Base-by-base conservation (phyloP, 2,888 invertebrate genomes). In the Cosmorhoe ocellata region DNA sequence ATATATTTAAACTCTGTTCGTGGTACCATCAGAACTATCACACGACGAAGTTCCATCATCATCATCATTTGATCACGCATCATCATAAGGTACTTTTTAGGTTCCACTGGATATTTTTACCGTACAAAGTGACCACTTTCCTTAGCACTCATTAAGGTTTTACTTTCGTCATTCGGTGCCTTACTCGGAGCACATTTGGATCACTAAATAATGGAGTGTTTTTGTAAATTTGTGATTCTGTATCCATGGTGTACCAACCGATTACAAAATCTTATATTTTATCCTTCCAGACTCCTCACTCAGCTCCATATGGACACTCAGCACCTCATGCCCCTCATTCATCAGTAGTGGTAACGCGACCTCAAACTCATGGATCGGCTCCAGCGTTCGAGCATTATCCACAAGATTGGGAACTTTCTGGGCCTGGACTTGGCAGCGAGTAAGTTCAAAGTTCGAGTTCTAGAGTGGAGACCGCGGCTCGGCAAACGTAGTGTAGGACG, bases 1-100 rank as follows among this genome's bases (percentile, higher is more conserved):
- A 96, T 74, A 92, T 97, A 54, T 96, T 96, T 88, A 96, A 96
- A 76, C 87, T 96, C 10, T 97, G 96, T 79, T 95, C 95, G 3
- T 95, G 94, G 89, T 96, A 96, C 69, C 95, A 95, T 61, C 93
- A 94, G 64, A 92, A 92, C 57, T 93, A 92, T 67, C 94, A 94
- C 64, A 91, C 92, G 10, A 93, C 95, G 34, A 95, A 96, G 71
- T 94, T 91, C 68, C 96, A 96, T 76, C 96, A 96, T 66, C 96
- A 96, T 70, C 95, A 95, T 69, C 96, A 96, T 75, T 91, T 95
- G 83, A 93, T 95, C 51, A 93, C 94, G 30, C 96, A 96, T 84
- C 93, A 94, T 64, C 94, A 96, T 80, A 88, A 88, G 83, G 86
- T 81, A 45, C 7, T 12, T 42, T 26, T 14, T 26, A 3, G n/a